Evolutionary conservation across 2,797 vertebrate genomes (phyloP).

Genomic region (Alcedo quadribrachys): DNA sequence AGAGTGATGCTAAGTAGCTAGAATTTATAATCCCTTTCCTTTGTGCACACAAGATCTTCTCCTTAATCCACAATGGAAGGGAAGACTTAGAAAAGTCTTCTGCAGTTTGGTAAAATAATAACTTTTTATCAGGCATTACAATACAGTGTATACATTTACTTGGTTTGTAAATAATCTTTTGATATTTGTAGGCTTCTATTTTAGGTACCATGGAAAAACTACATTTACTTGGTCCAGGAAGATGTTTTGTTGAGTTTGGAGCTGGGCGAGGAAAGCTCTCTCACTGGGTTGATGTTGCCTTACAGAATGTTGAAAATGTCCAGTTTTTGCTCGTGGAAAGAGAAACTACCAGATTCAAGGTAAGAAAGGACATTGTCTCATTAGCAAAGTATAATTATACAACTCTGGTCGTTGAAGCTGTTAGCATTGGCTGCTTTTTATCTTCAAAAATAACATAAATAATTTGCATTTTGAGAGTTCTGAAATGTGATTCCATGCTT

Average conservation of each 20-base stretch:
- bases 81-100: not conserved
- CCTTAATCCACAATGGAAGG: not conserved
- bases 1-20: not conserved
- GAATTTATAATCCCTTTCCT: not conserved
- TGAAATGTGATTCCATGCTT: not conserved
- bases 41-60: not conserved
- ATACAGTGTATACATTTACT: not conserved
- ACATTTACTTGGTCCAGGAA: slow-evolving; percentile 84
- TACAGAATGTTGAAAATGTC: slow-evolving; percentile 81
- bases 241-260: slow-evolving; percentile 94
- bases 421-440: not conserved
- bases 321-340: slow-evolving; percentile 94
- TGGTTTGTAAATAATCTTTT: slow-evolving; percentile 57
- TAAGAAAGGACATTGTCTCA: slow-evolving; percentile 3
- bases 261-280: slow-evolving; percentile 96
- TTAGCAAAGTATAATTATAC: not conserved
- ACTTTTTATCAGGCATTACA: slow-evolving; percentile 2
- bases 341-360: slow-evolving; percentile 93
- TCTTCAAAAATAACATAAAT: not conserved
- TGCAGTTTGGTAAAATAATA: not conserved
- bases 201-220: slow-evolving; percentile 91
- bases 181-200: slow-evolving; percentile 88
- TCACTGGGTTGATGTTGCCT: slow-evolving; percentile 92
- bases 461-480: not conserved
- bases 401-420: not conserved